Conservation (phyloP, 2,113 vertebrate genomes). For the Pachycephala philippinensis region DNA sequence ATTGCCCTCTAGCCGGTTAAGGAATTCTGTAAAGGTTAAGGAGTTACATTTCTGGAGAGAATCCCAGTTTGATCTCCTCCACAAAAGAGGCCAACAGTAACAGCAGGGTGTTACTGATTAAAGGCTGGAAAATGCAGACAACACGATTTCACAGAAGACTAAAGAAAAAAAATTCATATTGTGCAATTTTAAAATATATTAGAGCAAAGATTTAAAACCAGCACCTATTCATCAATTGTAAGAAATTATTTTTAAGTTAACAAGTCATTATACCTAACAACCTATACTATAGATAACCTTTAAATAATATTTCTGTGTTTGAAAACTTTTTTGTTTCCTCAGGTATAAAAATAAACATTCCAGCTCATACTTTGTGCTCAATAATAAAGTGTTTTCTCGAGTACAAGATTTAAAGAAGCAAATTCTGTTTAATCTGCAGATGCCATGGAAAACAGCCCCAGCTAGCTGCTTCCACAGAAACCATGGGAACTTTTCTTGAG, state of each 20-base stretch:
- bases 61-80: neutral
- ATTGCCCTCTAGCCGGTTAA: neutral
- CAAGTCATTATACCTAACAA: neutral
- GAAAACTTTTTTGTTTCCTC: neutral
- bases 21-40: constrained; percentile 19
- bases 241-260: neutral
- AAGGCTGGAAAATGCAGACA: neutral
- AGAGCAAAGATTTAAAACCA: neutral
- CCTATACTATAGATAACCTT: neutral
- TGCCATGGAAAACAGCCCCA: neutral
- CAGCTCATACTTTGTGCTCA: neutral
- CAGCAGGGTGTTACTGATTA: neutral
- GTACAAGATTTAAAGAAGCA: neutral
- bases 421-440: neutral
- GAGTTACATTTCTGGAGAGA: neutral
- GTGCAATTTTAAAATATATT: neutral
- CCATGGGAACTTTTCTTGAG: neutral
- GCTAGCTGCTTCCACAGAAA: neutral
- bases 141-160: neutral
- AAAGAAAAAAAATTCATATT: neutral
- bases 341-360: neutral
- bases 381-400: neutral
- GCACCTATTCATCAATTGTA: neutral
- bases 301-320: neutral
- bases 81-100: neutral